Percentiles rank a stretch among this genome's conserved stretches.
phyloP scores from a whole-genome alignment of 2,888 invertebrate species.

The Volucella zonaria region DNA sequence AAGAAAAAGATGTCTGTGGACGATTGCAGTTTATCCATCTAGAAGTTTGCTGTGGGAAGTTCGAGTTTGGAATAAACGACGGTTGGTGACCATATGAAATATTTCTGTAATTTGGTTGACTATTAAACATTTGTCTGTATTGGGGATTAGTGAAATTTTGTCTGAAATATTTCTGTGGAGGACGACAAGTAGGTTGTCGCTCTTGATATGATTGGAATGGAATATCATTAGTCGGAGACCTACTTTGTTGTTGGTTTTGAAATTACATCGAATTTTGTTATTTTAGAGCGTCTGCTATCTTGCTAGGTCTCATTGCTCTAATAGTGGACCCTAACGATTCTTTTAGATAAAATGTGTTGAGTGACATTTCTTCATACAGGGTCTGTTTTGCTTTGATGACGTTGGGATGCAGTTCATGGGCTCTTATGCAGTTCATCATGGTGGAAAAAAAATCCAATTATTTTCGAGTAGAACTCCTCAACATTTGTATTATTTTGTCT shows the following conservation, averaged over 20 bases:
- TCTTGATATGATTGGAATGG: background rate
- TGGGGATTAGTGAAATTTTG: too few species aligned
- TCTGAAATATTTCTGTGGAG: background rate
- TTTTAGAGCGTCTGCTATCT: constrained; percentile 64
- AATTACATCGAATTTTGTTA: constrained; percentile 56
- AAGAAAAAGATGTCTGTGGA: background rate
- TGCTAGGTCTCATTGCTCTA: too few species aligned
- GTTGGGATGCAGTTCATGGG: too few species aligned
- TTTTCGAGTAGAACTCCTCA: constrained; percentile 34
- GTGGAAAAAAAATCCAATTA: too few species aligned
- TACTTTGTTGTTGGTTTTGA: background rate
- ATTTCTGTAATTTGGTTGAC: background rate
- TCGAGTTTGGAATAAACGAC: too few species aligned
- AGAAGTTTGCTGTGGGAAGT: too few species aligned
- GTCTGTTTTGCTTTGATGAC: too few species aligned
- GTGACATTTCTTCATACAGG: too few species aligned
- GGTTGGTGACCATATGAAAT: background rate
- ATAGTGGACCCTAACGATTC: constrained; percentile 71
- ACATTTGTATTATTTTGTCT: constrained; percentile 38
- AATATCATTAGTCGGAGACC: background rate
- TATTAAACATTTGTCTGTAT: too few species aligned
- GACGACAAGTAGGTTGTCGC: background rate
- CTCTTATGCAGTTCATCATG: too few species aligned
- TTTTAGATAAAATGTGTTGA: constrained; percentile 59
- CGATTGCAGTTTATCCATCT: background rate